These are phyloP conservation scores for Phymatocera aterrima DNA, from an alignment of 2,888 invertebrate genomes.

Conservation along the genomic window DNA sequence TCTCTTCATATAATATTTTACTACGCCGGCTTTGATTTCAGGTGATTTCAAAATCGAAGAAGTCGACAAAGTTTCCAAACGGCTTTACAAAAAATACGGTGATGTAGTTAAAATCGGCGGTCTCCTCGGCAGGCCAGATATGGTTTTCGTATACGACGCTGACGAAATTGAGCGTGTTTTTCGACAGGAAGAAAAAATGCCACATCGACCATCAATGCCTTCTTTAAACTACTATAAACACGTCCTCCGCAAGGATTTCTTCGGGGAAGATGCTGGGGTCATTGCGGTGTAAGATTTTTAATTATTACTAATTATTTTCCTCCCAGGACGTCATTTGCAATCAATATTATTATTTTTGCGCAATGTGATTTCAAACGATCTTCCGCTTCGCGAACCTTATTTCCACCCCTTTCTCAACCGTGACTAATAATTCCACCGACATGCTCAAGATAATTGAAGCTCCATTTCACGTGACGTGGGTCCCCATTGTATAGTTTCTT, in stretches of 20 bases:
- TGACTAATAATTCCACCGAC: conserved; percentile 13
- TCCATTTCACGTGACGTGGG: background rate
- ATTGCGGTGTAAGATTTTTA: conserved; percentile 82
- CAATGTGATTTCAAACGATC: background rate
- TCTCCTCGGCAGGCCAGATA: conserved; percentile 83
- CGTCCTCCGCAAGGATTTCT: conserved; percentile 82
- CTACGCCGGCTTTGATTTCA: conserved; percentile 62
- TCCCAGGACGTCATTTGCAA: background rate
- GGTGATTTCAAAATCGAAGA: conserved; percentile 81
- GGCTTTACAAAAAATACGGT: conserved; percentile 80
- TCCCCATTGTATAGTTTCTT: background rate
- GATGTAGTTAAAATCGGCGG: conserved; percentile 83
- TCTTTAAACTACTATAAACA: conserved; percentile 86
- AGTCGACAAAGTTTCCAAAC: conserved; percentile 81
- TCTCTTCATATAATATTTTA: background rate
- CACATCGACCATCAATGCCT: conserved; percentile 86
- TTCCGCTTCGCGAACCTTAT: conserved; percentile 6
- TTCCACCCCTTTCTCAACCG: background rate
- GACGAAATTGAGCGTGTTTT: conserved; percentile 84
- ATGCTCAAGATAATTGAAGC: conserved; percentile 8
- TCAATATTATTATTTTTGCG: too few species aligned
- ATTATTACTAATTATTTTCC: background rate
- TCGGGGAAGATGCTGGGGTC: conserved; percentile 82
- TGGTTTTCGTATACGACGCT: conserved; percentile 85
- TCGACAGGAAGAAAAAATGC: conserved; percentile 82